phyloP scores from a whole-genome alignment of 2,113 vertebrate genomes.

The Tyrannus savana region DNA sequence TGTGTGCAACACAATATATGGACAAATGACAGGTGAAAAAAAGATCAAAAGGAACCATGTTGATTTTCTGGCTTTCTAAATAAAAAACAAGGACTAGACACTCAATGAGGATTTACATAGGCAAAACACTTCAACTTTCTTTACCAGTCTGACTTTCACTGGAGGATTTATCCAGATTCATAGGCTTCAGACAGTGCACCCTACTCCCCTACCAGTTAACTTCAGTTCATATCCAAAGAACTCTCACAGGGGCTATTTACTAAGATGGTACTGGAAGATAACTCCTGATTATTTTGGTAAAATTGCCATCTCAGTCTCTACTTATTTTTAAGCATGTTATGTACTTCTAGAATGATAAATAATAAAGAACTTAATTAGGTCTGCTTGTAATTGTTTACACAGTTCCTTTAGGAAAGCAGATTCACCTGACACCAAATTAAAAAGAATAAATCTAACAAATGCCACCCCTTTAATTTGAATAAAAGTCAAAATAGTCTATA shows the following conservation, averaged over 20 bases:
- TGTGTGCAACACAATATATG: background rate
- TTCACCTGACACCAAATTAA: conserved; percentile 40
- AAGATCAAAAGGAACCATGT: background rate
- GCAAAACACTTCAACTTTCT: background rate
- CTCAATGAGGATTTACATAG: background rate
- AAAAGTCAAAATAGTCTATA: conserved; percentile 56
- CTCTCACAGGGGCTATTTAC: background rate
- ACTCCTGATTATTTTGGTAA: background rate
- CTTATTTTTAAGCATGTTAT: conserved; percentile 8
- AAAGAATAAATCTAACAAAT: conserved; percentile 61
- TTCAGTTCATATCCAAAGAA: background rate
- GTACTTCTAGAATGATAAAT: background rate
- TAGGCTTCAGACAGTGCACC: background rate
- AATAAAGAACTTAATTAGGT: conserved; percentile 12
- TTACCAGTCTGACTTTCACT: background rate
- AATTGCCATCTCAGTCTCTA: background rate
- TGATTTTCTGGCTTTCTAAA: background rate
- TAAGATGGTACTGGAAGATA: background rate
- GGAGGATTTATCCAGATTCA: background rate
- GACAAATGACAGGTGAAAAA: background rate
- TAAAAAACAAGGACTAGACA: background rate
- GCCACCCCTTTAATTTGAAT: conserved; percentile 57
- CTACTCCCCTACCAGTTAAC: background rate
- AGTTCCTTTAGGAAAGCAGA: conserved; percentile 46
- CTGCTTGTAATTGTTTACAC: conserved; percentile 27